phyloP scores from a whole-genome alignment of 2,113 vertebrate species.

The Tapirus terrestris region DNA sequence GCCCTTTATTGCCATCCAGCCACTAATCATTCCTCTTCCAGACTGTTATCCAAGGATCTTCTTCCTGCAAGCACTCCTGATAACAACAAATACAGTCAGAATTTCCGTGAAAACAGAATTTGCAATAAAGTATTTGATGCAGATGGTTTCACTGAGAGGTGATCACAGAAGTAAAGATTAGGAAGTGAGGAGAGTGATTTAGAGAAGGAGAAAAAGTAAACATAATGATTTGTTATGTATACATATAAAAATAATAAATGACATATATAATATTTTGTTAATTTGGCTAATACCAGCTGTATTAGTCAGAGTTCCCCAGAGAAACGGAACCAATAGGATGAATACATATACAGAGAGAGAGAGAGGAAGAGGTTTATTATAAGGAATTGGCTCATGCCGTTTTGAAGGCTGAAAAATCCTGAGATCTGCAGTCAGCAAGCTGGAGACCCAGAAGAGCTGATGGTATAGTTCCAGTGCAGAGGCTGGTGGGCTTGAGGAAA shows the following conservation, averaged over 20 bases:
- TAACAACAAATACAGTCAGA: neutral
- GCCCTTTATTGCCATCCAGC: neutral
- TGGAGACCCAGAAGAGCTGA: neutral
- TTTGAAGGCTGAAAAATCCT: neutral
- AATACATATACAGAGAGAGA: neutral
- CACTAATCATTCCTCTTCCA: neutral
- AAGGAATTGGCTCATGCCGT: neutral
- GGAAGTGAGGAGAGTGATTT: neutral
- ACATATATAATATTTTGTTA: neutral
- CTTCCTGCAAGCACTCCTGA: neutral
- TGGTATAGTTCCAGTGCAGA: neutral
- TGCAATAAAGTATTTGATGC: neutral
- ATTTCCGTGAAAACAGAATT: neutral
- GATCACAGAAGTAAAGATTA: neutral
- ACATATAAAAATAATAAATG: neutral
- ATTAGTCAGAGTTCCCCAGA: neutral
- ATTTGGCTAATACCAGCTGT: neutral
- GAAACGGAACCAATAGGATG: neutral
- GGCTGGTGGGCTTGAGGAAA: neutral
- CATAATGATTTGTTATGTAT: neutral
- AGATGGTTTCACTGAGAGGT: neutral
- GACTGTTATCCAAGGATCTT: neutral
- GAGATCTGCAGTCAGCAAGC: neutral
- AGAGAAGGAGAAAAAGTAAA: neutral
- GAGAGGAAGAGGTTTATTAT: neutral